Base-by-base conservation (phyloP, 2,888 invertebrate species). In the Pimpla rufipes region DNA sequence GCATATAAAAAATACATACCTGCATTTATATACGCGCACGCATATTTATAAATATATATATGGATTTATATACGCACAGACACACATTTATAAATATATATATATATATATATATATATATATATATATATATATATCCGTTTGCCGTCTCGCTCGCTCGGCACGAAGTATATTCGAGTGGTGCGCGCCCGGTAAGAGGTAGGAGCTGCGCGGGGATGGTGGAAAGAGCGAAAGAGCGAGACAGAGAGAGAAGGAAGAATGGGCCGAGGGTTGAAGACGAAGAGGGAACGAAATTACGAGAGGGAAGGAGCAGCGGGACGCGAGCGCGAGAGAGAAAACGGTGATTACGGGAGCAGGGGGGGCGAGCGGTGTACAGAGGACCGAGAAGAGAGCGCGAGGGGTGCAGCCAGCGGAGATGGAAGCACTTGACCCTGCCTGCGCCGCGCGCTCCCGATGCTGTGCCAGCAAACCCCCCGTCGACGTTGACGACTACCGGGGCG, bases 341-440 rank as follows among this genome's bases (percentile, higher is more conserved):
- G 83, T 81, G 81, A 82, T 79, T 79, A 83, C 64, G 71, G 81
- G 64, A 57, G 71, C 47, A 42, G 62, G 52, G 68, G 37, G 2
- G 85, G 62, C 84, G 64, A 81, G 85, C 13, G 18, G 59, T 52
- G 66, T 59, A 59, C 62, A 59, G 75, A 77, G 78, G 68, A 59
- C 47, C 16, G 70, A 59, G 78, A 66, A 81, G 84, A 80, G 66
- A 71, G 77, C n/a, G 47, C 80, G 83, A 59, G 64, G 74, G 78
- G 29, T 64, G 45, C 47, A 21, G 37, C 47, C 18, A 82, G 84
- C 73, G 76, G 83, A 84, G 86, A 82, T 84, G 78, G 73, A 86
- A 85, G 77, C 88, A 91, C 91, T 92, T 91, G 91, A 92, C 92
- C 90, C 91, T 90, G 91, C 90, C 89, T 89, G 88, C 85, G 81